Base-by-base conservation (phyloP, 2,888 invertebrate genomes). In the Epinotia nisella region DNA sequence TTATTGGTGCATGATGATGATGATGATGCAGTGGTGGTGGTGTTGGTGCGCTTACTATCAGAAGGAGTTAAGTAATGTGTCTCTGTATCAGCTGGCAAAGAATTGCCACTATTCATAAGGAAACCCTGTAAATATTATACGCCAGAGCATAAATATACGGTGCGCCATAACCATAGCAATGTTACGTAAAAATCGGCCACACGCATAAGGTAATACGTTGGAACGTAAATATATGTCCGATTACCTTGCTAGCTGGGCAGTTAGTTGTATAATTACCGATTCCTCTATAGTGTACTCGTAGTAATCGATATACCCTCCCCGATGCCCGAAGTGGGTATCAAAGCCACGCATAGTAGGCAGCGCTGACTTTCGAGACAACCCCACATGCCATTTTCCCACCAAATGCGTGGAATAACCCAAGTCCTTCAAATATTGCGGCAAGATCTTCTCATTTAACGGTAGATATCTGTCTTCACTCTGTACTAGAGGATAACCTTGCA, bases 301-400 rank as follows among this genome's bases (percentile, higher is more conserved):
- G 83, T 98, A 98, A 84, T 97, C 97, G 72, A 97, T 95, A 77
- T 95, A 96, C 1, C 97, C 98, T 74, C 96, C 96, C 94, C 97
- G 96, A 84, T 97, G 98, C 1, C 98, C 98, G 83, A 95, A 97
- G 85, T 98, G 97, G 39, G 95, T 95, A 80, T 97, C 96, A 83
- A 97, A 98, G 3, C 98, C 98, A 49, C 97, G 94, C 75, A 90
- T 89, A 0, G 95, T 95, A 0, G 98, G 98, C 7, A 96, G 95
- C 82, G 95, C 95, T 75, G 93, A 89, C 65, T 80, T 78, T 2
- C 91, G 92, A 2, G 91, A 86, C 69, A 83, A 82, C 1, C 97
- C 97, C 68, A 96, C 90, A 80, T 95, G 95, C 97, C 97, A 97
- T 91, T 98, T 98, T 15, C 98, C 98, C 15, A 98, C 95, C 51